A percentile compares a stretch with the other conserved stretches of the same genome.
These are phyloP conservation scores for Drosophila ohnishii DNA, from an alignment of 1,140 invertebrate genomes.

Conservation along the genomic window DNA sequence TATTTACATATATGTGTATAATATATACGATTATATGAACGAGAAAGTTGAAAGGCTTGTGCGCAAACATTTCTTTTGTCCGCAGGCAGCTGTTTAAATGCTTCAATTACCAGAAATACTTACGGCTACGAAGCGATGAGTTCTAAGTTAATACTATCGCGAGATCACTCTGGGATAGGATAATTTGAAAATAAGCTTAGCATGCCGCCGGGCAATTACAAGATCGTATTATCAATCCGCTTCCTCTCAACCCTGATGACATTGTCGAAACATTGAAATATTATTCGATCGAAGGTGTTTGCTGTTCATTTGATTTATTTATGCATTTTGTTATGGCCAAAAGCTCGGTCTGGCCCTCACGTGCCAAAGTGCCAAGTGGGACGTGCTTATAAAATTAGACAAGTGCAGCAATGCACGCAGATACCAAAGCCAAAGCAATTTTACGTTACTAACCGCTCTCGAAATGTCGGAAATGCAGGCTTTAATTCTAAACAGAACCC, in stretches of 20 bases:
- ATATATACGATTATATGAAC: conserved; percentile 2
- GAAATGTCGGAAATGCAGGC: conserved; percentile 9
- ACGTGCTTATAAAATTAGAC: conserved; percentile 55
- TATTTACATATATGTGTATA: background rate
- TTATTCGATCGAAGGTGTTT: conserved; percentile 35
- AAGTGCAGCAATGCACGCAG: conserved; percentile 36
- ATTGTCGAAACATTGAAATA: conserved; percentile 29
- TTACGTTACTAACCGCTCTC: background rate
- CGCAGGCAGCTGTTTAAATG: conserved; percentile 54
- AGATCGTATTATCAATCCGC: background rate
- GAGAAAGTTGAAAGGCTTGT: conserved; percentile 7
- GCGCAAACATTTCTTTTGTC: conserved; percentile 52
- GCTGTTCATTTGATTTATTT: conserved; percentile 26
- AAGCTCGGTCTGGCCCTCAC: conserved; percentile 44
- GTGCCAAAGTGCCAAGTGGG: conserved; percentile 35
- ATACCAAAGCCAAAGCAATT: conserved; percentile 13
- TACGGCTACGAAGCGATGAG: background rate
- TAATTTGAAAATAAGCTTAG: conserved; percentile 49
- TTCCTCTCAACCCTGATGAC: conserved; percentile 15
- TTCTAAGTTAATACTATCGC: conserved; percentile 21
- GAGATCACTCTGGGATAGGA: conserved; percentile 3
- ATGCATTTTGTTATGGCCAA: conserved; percentile 34
- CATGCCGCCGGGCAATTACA: conserved; percentile 63
- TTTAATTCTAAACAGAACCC: conserved; percentile 5
- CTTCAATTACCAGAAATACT: conserved; percentile 27